Base-by-base conservation (phyloP, 1,140 invertebrate genomes). In the Andricus grossulariae region DNA sequence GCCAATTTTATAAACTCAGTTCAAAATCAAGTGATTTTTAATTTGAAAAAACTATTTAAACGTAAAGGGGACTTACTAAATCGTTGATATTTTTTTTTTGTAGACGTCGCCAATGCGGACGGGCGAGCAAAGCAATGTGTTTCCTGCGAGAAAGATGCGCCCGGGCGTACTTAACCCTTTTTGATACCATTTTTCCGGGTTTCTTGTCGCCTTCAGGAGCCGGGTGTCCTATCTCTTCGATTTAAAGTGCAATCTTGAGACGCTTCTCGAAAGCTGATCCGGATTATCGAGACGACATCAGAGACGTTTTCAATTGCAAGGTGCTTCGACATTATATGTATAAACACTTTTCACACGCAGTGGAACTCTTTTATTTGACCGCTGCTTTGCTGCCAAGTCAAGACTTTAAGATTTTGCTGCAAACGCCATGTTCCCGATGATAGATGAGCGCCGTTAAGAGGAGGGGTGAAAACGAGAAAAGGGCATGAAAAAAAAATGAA, bases 151-250 rank as follows among this genome's bases (percentile, higher is more conserved):
- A 86, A 51, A 90, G 82, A 85, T 90, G 89, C 74, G 82, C 81
- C 76, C 83, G 83, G 45, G 87, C 88, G 78, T 90, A 89, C 84
- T 87, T 90, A 72, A 90, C 79, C 82, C 84, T 87, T 73, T 81
- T 82, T 13, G 81, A 84, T 50, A 84, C 55, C 86, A 87, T 89
- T 80, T 83, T 84, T 50, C 11, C 13, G 12, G 15, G 25, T 57
- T 80, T 70, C 71, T 32, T 32, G 18, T 18, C 19, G 54, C 52
- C 55, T 76, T 50, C 39, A 77, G 66, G 73, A 21, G 4, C 10
- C 75, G 71, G 52, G 60, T 72, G 25, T 78, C 19, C 71, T 72
- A 66, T n/a, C 60, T 66, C n/a, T 4, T 45, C 60, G 60, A 81
- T 74, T 79, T 77, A 66, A 55, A 77, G 74, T 72, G 75, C 73